Base-by-base conservation (phyloP, 2,888 invertebrate genomes). In the Diachrysia chrysitis region DNA sequence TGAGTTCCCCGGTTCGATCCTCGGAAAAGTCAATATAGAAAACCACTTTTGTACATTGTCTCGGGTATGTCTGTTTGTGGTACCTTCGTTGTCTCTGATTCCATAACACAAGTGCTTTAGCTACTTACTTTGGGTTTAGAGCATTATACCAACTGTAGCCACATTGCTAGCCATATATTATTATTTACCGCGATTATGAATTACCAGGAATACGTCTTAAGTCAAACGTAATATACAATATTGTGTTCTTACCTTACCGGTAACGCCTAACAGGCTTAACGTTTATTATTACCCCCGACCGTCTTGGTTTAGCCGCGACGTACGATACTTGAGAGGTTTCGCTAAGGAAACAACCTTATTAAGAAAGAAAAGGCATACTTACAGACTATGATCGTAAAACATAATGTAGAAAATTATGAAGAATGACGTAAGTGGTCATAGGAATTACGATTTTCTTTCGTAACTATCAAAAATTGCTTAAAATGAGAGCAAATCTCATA, bases 201-300 rank as follows among this genome's bases (percentile, higher is more conserved):
- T 42, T 42, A n/a, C 42, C n/a, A n/a, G n/a, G 19, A 48, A 48
- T 19, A 19, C 48, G 29, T 25, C 54, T 32, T 16, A 58, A 58
- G 58, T 14, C 54, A 58, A 12, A 56, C 16, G n/a, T 25, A 51
- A 16, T 16, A 32, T 21, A 71, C 10, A 76, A 66, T 58, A 61
- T 66, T 59, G 51, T 67, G 58, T 71, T 64, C 57, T 57, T 67
- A 76, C 69, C 17, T 63, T 58, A 63, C 60, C 55, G 16, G 75
- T 64, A 57, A 73, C 66, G 73, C 71, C 55, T 83, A 82, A 83
- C 77, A 73, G 68, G 83, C 76, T 83, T 84, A 82, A 57, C 72
- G 83, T 65, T 68, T 77, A 81, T 79, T 81, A 83, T 82, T 82
- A 84, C 76, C 68, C 63, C 64, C 55, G 29, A 55, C 74, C 53